Evolutionary conservation across 1,140 invertebrate genomes (phyloP).

Genomic region (Danaus melanippus): DNA sequence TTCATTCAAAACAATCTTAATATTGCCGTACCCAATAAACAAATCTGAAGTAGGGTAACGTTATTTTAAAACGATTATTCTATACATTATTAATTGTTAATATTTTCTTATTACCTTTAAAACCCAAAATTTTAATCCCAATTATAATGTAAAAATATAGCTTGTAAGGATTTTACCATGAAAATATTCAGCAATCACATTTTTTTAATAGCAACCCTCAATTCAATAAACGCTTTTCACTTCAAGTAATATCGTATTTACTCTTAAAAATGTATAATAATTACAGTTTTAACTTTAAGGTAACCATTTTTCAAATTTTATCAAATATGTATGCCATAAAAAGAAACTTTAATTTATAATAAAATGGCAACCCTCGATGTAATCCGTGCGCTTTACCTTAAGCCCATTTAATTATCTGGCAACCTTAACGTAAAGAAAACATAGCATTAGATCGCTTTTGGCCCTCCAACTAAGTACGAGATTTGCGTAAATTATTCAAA

Average conservation of each 20-base stretch:
- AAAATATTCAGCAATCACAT: too few species aligned
- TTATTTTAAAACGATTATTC: too few species aligned
- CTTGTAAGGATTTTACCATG: too few species aligned
- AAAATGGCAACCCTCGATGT: constrained; percentile 22
- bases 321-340: background rate
- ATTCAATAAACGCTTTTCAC: too few species aligned
- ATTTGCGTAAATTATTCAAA: constrained; percentile 54
- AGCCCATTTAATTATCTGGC: constrained; percentile 51
- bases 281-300: background rate
- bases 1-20: constrained; percentile 60
- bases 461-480: constrained; percentile 25
- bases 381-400: constrained; percentile 42
- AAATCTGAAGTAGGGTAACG: background rate
- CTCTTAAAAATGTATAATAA: too few species aligned
- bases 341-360: background rate
- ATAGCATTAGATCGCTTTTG: constrained; percentile 19
- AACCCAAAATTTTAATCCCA: too few species aligned
- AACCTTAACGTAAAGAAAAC: constrained; percentile 39
- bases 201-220: too few species aligned
- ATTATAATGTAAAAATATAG: too few species aligned
- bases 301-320: background rate
- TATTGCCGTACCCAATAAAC: constrained; percentile 26
- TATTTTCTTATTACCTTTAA: too few species aligned
- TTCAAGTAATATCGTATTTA: too few species aligned
- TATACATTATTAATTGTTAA: too few species aligned